Evolutionary conservation across 2,888 invertebrate species (phyloP), one percentile per base, ranked within the genome.

Genomic region (Boloria euphrosyne): DNA sequence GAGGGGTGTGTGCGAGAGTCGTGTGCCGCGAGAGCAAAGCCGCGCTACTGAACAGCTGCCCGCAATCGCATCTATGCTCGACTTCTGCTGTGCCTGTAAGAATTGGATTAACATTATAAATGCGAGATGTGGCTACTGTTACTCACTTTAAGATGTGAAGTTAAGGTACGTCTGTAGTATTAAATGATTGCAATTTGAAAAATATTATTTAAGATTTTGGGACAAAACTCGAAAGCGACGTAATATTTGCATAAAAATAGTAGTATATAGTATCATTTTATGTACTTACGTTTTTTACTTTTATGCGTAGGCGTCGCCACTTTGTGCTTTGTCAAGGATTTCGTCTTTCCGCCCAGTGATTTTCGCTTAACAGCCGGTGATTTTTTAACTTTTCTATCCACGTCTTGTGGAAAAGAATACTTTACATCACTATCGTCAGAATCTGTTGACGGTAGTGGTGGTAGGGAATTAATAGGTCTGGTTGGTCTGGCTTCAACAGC

Each of bases 41-140:
- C 14, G 87, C 91, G 76, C 88, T 90, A 64, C 86, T 85, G 78
- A 92, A 93, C 70, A 89, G 68, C 76, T 90, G 86, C 0, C 93
- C 93, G 72, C 93, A 93, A 76, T 92, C 92, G 71, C 93, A 93
- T 1, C 94, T 89, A 75, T 94, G 93, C 82, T 84, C 88, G 52
- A 77, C 81, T 49, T 80, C 84, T 13, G 75, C 64, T 31, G 80
- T 80, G 52, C 89, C 90, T 90, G 76, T 7, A 50, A 43, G 18
- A 22, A 17, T 1, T 22, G 3, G 13, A 55, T n/a, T 31, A 55
- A 16, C 27, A 6, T 31, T 31, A 14, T 53, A 14, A 7, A 27
- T 53, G 6, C 14, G n/a, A 53, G 1, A 7, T 27, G 7, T 27
- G 6, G 16, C 1, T 47, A n/a, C n/a, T n/a, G 31, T 10, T 31